A percentile compares a stretch with the other conserved stretches of the same genome.
phyloP scores from a whole-genome alignment of 2,113 vertebrate genomes.

The Peromyscus maniculatus region DNA sequence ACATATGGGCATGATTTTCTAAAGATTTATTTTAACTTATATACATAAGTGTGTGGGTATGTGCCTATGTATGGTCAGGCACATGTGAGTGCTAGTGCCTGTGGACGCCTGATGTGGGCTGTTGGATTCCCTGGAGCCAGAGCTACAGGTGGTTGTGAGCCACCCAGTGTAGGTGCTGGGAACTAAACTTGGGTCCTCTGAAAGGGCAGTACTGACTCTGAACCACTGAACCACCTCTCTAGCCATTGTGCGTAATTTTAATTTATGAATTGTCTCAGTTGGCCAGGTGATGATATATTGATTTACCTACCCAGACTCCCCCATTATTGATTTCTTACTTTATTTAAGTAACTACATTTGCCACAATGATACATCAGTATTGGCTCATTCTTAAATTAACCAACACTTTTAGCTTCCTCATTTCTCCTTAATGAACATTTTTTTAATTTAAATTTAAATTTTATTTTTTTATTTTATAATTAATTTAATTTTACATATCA shows the following conservation, averaged over 20 bases:
- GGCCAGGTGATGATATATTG: not conserved
- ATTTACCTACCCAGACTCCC: not conserved
- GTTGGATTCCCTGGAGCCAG: not conserved
- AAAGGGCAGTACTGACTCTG: not conserved
- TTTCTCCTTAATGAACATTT: not conserved
- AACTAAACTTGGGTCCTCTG: not conserved
- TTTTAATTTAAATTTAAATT: not conserved
- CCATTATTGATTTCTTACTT: not conserved
- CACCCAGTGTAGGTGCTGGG: not conserved
- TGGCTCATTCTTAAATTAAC: not conserved
- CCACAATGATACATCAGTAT: not conserved
- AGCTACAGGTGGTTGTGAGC: not conserved
- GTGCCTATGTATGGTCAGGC: not conserved
- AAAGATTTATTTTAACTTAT: not conserved
- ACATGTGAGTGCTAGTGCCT: not conserved
- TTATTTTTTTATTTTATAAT: no score
- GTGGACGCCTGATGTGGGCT: not conserved
- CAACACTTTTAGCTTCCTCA: not conserved
- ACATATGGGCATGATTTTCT: not conserved
- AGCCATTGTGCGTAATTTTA: not conserved
- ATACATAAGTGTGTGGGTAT: not conserved
- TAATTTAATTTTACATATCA: no score
- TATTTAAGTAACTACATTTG: not conserved
- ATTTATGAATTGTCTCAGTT: slow-evolving; percentile 13
- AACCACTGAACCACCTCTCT: not conserved